phyloP scores from a whole-genome alignment of 2,797 vertebrate species.

The Rhincodon typus region DNA sequence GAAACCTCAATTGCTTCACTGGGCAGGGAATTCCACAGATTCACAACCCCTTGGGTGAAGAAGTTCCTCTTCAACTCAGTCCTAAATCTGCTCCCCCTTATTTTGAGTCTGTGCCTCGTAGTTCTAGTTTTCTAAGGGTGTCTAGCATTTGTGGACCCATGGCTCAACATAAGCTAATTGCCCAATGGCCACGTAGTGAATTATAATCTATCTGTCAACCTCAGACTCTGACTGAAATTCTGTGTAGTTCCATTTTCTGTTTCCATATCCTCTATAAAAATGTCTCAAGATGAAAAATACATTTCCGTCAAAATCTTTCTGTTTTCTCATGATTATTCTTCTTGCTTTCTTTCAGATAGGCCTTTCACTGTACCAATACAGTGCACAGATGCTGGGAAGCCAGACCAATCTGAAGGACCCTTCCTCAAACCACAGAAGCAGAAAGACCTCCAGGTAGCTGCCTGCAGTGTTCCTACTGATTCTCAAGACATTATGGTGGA shows the following conservation, averaged over 20 bases:
- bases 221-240: not conserved
- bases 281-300: not conserved
- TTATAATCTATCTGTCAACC: not conserved
- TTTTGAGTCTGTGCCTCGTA: too few species aligned
- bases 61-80: too few species aligned
- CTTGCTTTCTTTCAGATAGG: slow-evolving; percentile 37
- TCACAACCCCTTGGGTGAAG: too few species aligned
- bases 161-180: not conserved
- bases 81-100: too few species aligned
- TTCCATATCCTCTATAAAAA: not conserved
- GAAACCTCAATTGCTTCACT: too few species aligned
- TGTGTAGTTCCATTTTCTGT: not conserved
- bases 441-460: not conserved
- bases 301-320: not conserved
- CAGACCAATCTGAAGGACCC: not conserved
- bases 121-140: too few species aligned
- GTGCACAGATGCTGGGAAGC: slow-evolving; percentile 45
- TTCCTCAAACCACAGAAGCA: not conserved
- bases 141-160: not conserved
- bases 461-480: not conserved
- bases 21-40: too few species aligned
- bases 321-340: not conserved
- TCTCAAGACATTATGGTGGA: slow-evolving; percentile 20
- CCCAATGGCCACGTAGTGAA: not conserved
- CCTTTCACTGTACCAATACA: slow-evolving; percentile 52